A percentile compares a stretch with the other conserved stretches of the same genome.
phyloP scores from a whole-genome alignment of 2,113 vertebrate genomes.

The Plectropomus leopardus region DNA sequence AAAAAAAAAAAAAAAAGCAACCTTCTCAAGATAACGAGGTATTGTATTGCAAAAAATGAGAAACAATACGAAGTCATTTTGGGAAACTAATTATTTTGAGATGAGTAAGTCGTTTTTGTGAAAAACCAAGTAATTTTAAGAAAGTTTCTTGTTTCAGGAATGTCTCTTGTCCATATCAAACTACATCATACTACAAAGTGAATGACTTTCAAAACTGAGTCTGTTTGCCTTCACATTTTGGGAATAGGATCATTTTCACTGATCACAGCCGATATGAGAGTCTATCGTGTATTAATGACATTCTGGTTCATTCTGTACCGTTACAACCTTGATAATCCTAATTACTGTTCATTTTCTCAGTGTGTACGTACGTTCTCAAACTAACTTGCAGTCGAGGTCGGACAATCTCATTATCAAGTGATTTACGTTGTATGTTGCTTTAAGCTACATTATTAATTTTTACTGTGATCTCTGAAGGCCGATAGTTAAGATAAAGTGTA shows the following conservation, averaged over 20 bases:
- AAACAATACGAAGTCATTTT: no score
- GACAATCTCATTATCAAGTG: conserved; percentile 63
- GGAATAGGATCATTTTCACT: background rate
- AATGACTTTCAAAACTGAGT: background rate
- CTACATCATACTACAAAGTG: background rate
- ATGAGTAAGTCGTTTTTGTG: no score
- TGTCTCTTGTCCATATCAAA: background rate
- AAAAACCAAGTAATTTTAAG: no score
- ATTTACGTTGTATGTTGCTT: background rate
- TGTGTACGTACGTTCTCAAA: background rate
- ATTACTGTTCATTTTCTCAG: background rate
- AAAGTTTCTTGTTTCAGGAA: no score
- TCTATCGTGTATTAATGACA: background rate
- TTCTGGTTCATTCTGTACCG: background rate
- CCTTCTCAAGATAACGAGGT: no score
- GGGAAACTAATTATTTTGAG: no score
- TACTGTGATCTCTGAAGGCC: conserved; percentile 1
- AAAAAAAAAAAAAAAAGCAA: no score
- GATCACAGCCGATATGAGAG: background rate
- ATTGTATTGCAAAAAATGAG: no score
- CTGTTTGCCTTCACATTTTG: background rate
- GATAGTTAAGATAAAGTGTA: background rate
- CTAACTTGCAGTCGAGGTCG: conserved; percentile 1
- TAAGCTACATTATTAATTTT: background rate
- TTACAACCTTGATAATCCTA: background rate